Evolutionary conservation across 2,888 invertebrate genomes (phyloP), one percentile per base, ranked within the genome.

Genomic region (Microplitis deprimator): DNA sequence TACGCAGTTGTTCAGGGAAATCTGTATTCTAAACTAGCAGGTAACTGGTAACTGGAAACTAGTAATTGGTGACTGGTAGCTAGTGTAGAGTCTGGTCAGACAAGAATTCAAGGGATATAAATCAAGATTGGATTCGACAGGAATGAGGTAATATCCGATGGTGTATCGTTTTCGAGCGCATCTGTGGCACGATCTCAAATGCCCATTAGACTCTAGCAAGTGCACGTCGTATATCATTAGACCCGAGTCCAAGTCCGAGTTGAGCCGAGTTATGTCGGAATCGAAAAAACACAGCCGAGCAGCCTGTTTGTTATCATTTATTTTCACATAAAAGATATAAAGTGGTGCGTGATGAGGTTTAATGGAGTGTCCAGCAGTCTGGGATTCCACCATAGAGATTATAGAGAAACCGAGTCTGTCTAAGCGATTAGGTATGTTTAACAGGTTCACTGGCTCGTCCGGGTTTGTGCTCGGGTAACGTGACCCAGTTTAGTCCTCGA

Each of bases 391-490:
- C 29, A 29, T 4, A 3, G 3, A 29, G 29, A 29, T 29, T 29
- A 29, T 29, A 29, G 29, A 29, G 29, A 29, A 50, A 50, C 13
- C 13, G 50, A 50, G 13, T 50, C 60, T 17, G 76, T 65, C 68
- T 50, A 59, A 61, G 65, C 72, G 77, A 81, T 79, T 77, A 77
- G 73, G 78, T 82, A 82, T 82, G 81, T 76, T 81, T 80, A 82
- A 80, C 81, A 79, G 79, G 75, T 77, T 75, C 78, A 70, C 80
- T 78, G 77, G 69, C 59, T 50, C 73, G 62, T 71, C 59, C 60
- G 68, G 62, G 71, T 73, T 80, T 64, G 74, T 59, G 60, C 29
- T 39, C 59, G 71, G 64, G 70, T 73, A 62, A 69, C 62, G 41
- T 20, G 79, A 73, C 76, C 68, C 68, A 79, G 77, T 76, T 79